phyloP scores from a whole-genome alignment of 2,113 vertebrate genomes.

The Boleophthalmus pectinirostris region DNA sequence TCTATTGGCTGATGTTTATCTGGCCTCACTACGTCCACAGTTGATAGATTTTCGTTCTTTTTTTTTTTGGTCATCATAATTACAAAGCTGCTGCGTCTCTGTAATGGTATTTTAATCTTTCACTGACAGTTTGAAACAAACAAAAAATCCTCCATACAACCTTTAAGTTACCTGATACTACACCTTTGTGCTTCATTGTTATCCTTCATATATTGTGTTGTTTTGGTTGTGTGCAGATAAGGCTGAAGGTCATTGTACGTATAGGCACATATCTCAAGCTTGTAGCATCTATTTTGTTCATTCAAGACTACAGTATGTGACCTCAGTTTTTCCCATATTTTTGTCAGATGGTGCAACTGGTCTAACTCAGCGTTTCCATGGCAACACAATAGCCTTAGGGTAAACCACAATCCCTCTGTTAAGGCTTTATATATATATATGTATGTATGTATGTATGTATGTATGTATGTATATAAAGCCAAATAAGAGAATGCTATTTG shows the following conservation, averaged over 20 bases:
- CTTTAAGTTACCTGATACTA: not conserved
- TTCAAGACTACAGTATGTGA: not conserved
- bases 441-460: too few species aligned
- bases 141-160: too few species aligned
- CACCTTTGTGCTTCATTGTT: not conserved
- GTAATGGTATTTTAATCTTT: too few species aligned
- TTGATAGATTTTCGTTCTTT: too few species aligned
- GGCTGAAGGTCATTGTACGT: not conserved
- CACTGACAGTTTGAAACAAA: too few species aligned
- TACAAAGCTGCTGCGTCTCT: too few species aligned
- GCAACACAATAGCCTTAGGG: not conserved
- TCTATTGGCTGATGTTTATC: too few species aligned
- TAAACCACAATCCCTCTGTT: not conserved
- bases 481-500: slow-evolving; percentile 19
- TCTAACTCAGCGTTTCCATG: not conserved
- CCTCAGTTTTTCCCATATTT: not conserved
- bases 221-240: not conserved
- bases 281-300: not conserved
- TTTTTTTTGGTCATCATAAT: too few species aligned
- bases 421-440: too few species aligned
- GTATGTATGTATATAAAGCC: too few species aligned
- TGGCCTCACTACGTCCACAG: too few species aligned
- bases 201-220: not conserved
- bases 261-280: not conserved
- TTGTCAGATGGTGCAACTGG: not conserved